Percentiles rank a stretch among this genome's conserved stretches.
These are phyloP conservation scores for Drosophila siamana DNA, from an alignment of 2,888 invertebrate species.

Conservation along the genomic window DNA sequence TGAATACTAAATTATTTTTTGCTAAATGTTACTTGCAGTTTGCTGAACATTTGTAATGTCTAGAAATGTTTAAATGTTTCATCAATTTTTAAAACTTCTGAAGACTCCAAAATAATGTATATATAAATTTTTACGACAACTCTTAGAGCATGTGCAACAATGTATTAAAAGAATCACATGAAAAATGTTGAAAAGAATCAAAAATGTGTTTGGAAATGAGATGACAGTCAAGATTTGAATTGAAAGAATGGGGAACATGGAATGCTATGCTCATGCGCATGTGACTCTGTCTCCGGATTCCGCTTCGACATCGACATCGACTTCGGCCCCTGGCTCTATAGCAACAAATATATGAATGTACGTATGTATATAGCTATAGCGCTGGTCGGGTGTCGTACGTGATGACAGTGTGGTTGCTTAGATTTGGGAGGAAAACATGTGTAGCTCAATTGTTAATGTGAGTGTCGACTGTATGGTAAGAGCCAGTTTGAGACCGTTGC, in stretches of 20 bases:
- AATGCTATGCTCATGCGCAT: conserved; percentile 34
- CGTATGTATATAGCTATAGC: too few relatives aligned
- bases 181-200: neutral
- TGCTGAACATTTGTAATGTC: too few relatives aligned
- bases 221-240: neutral
- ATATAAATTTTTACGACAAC: too few relatives aligned
- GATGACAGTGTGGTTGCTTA: conserved; percentile 73
- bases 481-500: conserved; percentile 54
- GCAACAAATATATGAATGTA: too few relatives aligned
- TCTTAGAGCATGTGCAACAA: neutral
- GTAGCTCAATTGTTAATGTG: conserved; percentile 82
- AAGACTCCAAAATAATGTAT: too few relatives aligned
- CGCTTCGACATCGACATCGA: neutral
- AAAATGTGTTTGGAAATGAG: neutral
- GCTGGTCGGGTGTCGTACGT: conserved; percentile 68
- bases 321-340: conserved; percentile 2
- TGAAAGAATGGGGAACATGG: conserved; percentile 14
- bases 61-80: too few relatives aligned
- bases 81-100: too few relatives aligned
- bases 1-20: too few relatives aligned
- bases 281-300: conserved; percentile 1
- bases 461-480: conserved; percentile 56
- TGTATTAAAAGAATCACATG: neutral
- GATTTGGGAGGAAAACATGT: conserved; percentile 83
- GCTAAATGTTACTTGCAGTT: too few relatives aligned